Base-by-base conservation (phyloP, 2,797 vertebrate genomes). In the Spizella passerina region DNA sequence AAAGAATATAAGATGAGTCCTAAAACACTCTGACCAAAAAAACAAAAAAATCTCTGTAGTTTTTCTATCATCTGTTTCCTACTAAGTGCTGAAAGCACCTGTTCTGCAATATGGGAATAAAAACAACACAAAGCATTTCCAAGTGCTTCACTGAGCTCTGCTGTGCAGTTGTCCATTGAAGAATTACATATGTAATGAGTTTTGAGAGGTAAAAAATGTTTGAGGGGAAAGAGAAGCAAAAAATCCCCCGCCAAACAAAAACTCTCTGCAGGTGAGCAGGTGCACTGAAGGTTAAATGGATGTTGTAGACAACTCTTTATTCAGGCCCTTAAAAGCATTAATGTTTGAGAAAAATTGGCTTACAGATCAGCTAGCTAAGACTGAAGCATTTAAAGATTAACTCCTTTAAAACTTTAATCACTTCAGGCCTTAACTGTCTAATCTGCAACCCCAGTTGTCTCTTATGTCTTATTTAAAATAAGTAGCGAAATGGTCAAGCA, bases 371-470 rank as follows among this genome's bases (percentile, higher is more conserved):
- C 78, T 76, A 70, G 63, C 71, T 93, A 93, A 93, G 83, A 84
- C 70, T 72, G 60, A 86, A 84, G 73, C 59, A 90, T 92, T 95
- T 90, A 86, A 82, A 93, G 88, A 87, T 89, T 89, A 93, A 89
- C 56, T 20, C 53, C 9, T 38, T 85, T 92, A 93, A 96, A 92
- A 89, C 79, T 87, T 93, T 89, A 92, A 94, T 92, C 78, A 92
- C 86, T 85, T 93, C 79, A 85, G 75, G 69, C 43, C 65, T 92
- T 78, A 93, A 78, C 30, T 56, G 49, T 38, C 27, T 92, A 66
- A 92, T 77, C 79, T 87, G 65, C 41, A 93, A 34, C 50, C 7
- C 30, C 22, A 63, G 70, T 80, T 65, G 71, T 77, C 75, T 77
- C 78, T 61, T 24, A 56, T 2, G 9, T 49, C 64, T 80, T 81